A percentile compares a stretch with the other conserved stretches of the same genome.
Conservation (phyloP, 2,888 invertebrate species). For the Timema podura region DNA sequence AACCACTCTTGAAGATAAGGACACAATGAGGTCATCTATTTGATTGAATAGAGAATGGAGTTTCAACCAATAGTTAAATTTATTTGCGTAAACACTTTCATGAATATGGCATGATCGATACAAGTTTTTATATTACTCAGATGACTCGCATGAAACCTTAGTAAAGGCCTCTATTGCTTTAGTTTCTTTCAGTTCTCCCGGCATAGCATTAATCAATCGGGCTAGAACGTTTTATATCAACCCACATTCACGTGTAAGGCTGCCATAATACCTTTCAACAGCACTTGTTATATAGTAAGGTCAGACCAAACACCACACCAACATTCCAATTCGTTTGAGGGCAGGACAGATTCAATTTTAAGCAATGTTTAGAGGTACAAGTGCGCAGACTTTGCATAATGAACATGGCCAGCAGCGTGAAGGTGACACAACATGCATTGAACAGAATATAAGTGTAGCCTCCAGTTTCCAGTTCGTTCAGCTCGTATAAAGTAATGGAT, state of each 20-base stretch:
- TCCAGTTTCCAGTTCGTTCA: too few relatives aligned
- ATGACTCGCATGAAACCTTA: constrained; percentile 2
- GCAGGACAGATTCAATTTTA: constrained; percentile 14
- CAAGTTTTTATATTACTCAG: constrained; percentile 2
- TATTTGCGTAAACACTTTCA: constrained; percentile 2
- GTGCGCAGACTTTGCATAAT: constrained; percentile 10
- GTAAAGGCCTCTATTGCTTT: constrained; percentile 1
- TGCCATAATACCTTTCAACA: constrained; percentile 1
- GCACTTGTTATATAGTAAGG: constrained; percentile 10
- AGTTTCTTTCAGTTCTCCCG: constrained; percentile 3
- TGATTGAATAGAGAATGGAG: too few relatives aligned
- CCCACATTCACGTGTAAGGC: constrained; percentile 8
- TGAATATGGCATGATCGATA: not conserved
- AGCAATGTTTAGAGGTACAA: constrained; percentile 12
- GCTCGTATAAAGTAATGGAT: constrained; percentile 12
- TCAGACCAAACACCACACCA: constrained; percentile 13
- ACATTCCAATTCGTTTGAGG: too few relatives aligned
- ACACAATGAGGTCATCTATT: not conserved
- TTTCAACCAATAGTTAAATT: not conserved
- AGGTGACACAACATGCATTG: constrained; percentile 13
- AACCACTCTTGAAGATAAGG: not conserved
- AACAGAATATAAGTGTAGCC: constrained; percentile 12
- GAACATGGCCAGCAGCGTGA: constrained; percentile 10
- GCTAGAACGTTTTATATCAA: constrained; percentile 8
- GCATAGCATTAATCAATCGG: constrained; percentile 12